phyloP scores from a whole-genome alignment of 2,113 vertebrate species.

The Sterna hirundo region DNA sequence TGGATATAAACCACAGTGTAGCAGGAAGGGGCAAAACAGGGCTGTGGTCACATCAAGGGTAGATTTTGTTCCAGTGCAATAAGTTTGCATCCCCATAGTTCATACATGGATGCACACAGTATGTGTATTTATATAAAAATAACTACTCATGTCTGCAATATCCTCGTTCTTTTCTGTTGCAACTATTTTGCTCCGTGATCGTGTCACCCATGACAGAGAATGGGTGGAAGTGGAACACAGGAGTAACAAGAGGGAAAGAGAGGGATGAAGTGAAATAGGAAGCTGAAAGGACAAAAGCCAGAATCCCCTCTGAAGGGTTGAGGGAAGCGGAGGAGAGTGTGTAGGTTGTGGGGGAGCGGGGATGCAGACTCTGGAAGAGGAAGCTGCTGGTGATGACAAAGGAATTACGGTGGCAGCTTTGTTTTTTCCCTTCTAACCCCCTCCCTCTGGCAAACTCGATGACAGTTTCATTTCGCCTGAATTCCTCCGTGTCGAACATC shows the following conservation, averaged over 20 bases:
- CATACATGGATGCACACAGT: neutral
- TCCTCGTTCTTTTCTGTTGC: neutral
- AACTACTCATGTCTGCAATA: neutral
- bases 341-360: neutral
- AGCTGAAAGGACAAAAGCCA: neutral
- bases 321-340: neutral
- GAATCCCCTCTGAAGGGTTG: neutral
- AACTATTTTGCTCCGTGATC: neutral
- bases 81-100: too few species aligned
- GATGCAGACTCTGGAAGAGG: neutral
- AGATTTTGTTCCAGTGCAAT: neutral
- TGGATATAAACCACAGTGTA: neutral
- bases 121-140: neutral
- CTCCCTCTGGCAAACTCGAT: slow-evolving; percentile 1
- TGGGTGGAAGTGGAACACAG: neutral
- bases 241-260: neutral
- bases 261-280: neutral
- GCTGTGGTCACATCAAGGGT: neutral
- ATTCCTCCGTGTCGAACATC: slow-evolving; percentile 29
- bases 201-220: neutral
- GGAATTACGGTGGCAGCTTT: slow-evolving; percentile 5
- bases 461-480: slow-evolving; percentile 54
- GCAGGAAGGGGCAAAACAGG: neutral
- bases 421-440: neutral
- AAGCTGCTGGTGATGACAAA: neutral